These are phyloP conservation scores for Lepus europaeus DNA, from an alignment of 2,113 vertebrate species.

Conservation along the genomic window DNA sequence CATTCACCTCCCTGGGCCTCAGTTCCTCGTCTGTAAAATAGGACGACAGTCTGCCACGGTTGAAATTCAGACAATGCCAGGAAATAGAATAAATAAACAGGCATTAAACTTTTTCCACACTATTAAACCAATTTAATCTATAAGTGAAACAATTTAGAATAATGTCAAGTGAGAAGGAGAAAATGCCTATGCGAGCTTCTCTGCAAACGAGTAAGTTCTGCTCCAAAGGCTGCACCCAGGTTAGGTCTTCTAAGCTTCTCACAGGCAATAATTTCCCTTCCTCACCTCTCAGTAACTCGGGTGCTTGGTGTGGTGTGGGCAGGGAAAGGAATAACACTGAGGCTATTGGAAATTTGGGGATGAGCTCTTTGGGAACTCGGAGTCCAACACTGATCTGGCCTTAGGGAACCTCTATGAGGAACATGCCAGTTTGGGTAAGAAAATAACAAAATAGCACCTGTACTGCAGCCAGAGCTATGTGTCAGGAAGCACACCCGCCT, in stretches of 20 bases:
- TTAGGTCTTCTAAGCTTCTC: background rate
- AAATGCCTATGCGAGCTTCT: background rate
- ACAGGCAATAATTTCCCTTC: background rate
- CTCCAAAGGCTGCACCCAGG: background rate
- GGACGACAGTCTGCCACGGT: background rate
- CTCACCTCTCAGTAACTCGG: background rate
- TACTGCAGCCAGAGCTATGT: background rate
- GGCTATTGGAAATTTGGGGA: background rate
- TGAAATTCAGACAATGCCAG: background rate
- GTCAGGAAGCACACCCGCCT: background rate
- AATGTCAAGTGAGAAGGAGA: background rate
- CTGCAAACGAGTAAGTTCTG: background rate
- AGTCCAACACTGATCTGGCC: background rate
- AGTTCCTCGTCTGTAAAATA: conserved; percentile 2
- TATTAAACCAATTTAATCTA: background rate
- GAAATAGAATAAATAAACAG: background rate
- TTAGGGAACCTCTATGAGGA: background rate
- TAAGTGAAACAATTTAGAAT: background rate
- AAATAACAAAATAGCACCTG: background rate
- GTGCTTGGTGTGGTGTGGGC: accelerated
- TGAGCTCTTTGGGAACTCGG: too few species aligned
- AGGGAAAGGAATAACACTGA: background rate
- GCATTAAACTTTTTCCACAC: background rate
- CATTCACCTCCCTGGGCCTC: background rate
- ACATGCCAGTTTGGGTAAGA: background rate